A percentile compares a stretch with the other conserved stretches of the same genome.
Evolutionary conservation across 2,888 invertebrate species (phyloP).

Genomic region (Phengaris arion): DNA sequence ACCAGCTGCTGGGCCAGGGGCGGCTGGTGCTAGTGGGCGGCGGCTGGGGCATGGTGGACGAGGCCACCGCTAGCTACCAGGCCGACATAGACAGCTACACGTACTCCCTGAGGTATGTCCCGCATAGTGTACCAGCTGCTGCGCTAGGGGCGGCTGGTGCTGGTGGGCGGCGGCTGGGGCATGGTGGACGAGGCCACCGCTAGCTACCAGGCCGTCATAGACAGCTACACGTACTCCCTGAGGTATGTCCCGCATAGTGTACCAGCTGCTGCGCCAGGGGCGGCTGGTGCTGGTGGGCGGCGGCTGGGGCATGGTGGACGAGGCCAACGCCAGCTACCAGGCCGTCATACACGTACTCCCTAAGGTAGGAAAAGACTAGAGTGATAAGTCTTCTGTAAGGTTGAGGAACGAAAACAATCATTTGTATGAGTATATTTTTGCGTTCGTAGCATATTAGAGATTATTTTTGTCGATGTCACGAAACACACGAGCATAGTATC

Average conservation of each 20-base stretch:
- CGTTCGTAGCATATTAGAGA: too few species aligned
- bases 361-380: too few species aligned
- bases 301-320: constrained; percentile 89
- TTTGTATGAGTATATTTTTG: too few species aligned
- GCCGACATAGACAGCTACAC: constrained; percentile 85
- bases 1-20: constrained; percentile 84
- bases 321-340: constrained; percentile 84
- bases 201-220: constrained; percentile 85
- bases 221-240: constrained; percentile 42
- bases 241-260: too few species aligned
- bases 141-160: constrained; percentile 84
- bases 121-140: constrained; percentile 83
- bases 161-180: constrained; percentile 88
- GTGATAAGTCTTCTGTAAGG: too few species aligned
- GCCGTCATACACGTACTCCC: constrained; percentile 73
- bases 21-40: constrained; percentile 86
- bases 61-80: constrained; percentile 84
- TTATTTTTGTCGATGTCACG: too few species aligned
- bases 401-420: too few species aligned
- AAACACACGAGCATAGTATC: too few species aligned
- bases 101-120: constrained; percentile 79
- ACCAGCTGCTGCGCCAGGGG: constrained; percentile 85
- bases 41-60: constrained; percentile 89
- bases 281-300: constrained; percentile 86
- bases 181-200: constrained; percentile 87